Evolutionary conservation across 2,797 vertebrate genomes (phyloP).

Genomic region (Neomorphus geoffroyi): DNA sequence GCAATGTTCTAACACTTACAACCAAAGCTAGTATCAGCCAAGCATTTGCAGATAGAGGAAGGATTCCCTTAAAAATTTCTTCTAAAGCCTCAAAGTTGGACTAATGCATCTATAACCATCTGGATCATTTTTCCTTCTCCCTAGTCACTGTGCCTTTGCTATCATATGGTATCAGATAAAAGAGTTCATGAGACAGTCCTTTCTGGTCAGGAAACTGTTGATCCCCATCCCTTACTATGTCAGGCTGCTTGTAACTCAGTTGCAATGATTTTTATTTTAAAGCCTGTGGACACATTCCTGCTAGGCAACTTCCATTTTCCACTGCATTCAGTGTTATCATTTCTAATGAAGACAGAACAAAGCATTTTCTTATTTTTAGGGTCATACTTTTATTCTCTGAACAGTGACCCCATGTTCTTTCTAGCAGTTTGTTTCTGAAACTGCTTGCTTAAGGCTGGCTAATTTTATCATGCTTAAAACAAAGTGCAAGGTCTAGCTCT

Average conservation of each 20-base stretch:
- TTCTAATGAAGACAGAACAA: neutral
- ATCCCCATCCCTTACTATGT: neutral
- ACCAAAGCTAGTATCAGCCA: neutral
- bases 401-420: neutral
- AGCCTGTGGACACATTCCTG: neutral
- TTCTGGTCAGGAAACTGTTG: neutral
- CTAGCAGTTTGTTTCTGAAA: neutral
- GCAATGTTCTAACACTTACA: accelerated
- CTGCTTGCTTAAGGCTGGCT: neutral
- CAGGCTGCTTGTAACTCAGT: neutral
- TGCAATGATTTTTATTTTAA: neutral
- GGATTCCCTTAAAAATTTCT: neutral
- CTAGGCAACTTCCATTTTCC: neutral
- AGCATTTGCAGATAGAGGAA: neutral
- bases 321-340: neutral
- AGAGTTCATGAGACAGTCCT: neutral
- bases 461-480: neutral
- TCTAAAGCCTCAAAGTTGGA: neutral
- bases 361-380: neutral
- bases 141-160: neutral
- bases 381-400: neutral
- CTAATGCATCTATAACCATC: neutral
- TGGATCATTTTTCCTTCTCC: neutral
- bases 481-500: neutral
- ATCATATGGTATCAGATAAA: neutral